Base-by-base conservation (phyloP, 2,113 vertebrate species). In the Steatornis caripensis region DNA sequence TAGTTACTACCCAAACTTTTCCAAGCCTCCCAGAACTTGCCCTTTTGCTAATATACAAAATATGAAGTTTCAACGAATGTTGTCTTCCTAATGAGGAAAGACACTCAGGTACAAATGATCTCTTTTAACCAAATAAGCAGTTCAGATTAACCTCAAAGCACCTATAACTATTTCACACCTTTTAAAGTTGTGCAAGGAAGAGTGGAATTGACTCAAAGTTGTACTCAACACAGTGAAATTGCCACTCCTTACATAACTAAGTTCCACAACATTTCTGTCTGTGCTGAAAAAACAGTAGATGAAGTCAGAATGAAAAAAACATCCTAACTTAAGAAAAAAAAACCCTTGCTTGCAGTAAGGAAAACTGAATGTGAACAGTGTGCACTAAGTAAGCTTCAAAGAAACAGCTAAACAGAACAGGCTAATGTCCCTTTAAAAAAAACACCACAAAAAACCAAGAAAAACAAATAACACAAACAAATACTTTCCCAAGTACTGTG, bases 51-150 rank as follows among this genome's bases (percentile, higher is more conserved):
- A 48, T 6, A 68, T 4, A 32, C 24, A 85, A 76, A 86, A 69
- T 12, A 77, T 0, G 0, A 80, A 49, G 18, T 79, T 88, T 81
- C 43, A 58, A 41, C 11, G 1, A 92, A 64, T 2, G 2, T 26
- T 45, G 22, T 29, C 41, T 57, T 77, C 24, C 41, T 51, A 60
- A 30, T 26, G 11, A 74, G 22, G 91, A 78, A 12, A 85, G 46
- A n/a, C 19, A 84, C 11, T 26, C 11, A 43, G 8, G 6, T 57
- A 87, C 5, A 81, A 87, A 45, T 3, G 1, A 29, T 17, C 21
- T 66, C 30, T 60, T 49, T 76, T 13, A 77, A 82, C 2, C 48
- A 36, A 60, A 76, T 12, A 72, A 68, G 9, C 16, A 85, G 37
- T n/a, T 87, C 6, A 2, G 49, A 70, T 66, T 57, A 81, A 84